Base-by-base conservation (phyloP, 2,888 invertebrate species). In the Drosophila picticornis region DNA sequence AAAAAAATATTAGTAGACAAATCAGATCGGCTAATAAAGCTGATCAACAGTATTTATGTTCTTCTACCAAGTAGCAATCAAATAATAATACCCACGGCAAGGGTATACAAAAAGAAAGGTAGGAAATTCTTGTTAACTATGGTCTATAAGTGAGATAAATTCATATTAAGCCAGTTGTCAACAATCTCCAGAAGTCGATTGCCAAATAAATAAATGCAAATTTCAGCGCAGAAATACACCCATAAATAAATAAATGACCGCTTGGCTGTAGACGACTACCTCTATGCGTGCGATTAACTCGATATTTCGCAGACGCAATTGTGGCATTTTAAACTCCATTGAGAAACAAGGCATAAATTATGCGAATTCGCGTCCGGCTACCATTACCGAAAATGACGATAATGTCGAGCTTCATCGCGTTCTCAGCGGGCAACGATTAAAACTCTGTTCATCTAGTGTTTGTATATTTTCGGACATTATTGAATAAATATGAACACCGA, bases 331-430 rank as follows among this genome's bases (percentile, higher is more conserved):
- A 56, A 64, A 25, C 27, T 34, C 53, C 58, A 27, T 43, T 64
- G 58, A 40, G 25, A 48, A 40, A 58, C 31, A 34, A 34, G 19
- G 52, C 52, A 71, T 57, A 52, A 62, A 53, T 67, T 67, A 67
- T 67, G 67, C 27, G 67, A 32, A 53, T 67, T 65, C 46, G 53
- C 48, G 36, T 53, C 65, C 66, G 53, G 53, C 66, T 32, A 36
- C 53, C 53, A 53, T 48, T 53, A 1, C 53, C 25, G 32, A 11
- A 36, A 46, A 48, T 53, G 22, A 16, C 36, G 67, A 67, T 67
- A 67, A 67, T 65, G 31, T 38, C 66, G 32, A 3, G n/a, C 43
- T 63, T 52, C 51, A 63, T 66, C 63, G 43, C 50, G 51, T 50
- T 27, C 62, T 40, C 27, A n/a, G 62, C 25, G 50, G 25, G 4